Percentiles rank a stretch among this genome's conserved stretches.
These are phyloP conservation scores for Acromyrmex echinatior DNA, from an alignment of 1,140 invertebrate genomes.

Conservation along the genomic window DNA sequence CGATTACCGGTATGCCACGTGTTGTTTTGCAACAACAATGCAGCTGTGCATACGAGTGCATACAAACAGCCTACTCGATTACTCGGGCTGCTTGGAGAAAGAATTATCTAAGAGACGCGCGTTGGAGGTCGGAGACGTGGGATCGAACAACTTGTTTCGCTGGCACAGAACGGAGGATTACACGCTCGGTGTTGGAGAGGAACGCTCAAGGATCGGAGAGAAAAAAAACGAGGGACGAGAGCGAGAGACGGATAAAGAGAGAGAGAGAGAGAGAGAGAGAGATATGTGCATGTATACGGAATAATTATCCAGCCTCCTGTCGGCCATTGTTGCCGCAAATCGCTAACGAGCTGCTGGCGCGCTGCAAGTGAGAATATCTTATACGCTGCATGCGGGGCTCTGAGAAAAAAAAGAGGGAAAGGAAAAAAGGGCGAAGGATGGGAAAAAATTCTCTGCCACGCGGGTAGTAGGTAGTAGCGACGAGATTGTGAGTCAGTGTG, in stretches of 20 bases:
- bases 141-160: slow-evolving; percentile 64
- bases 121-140: slow-evolving; percentile 77
- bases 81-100: slow-evolving; percentile 49
- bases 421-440: slow-evolving; percentile 39
- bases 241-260: too few relatives aligned
- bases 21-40: slow-evolving; percentile 81
- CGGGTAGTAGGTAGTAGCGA: slow-evolving; percentile 11
- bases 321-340: slow-evolving; percentile 75
- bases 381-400: slow-evolving; percentile 4
- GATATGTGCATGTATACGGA: slow-evolving; percentile 53
- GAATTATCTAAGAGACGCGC: slow-evolving; percentile 72
- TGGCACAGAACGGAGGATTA: slow-evolving; percentile 16
- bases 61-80: slow-evolving; percentile 68
- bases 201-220: slow-evolving; percentile 47
- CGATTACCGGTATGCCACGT: slow-evolving; percentile 70
- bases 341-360: slow-evolving; percentile 71
- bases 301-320: slow-evolving; percentile 75
- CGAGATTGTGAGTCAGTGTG: slow-evolving; percentile 21
- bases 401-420: slow-evolving; percentile 34
- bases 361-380: slow-evolving; percentile 65
- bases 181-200: slow-evolving; percentile 17
- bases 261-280: slow-evolving; percentile 9
- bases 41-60: slow-evolving; percentile 72
- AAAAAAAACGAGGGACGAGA: slow-evolving; percentile 9
- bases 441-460: slow-evolving; percentile 1